These are phyloP conservation scores for Teinopalpus imperialis DNA, from an alignment of 2,888 invertebrate genomes.

Conservation along the genomic window DNA sequence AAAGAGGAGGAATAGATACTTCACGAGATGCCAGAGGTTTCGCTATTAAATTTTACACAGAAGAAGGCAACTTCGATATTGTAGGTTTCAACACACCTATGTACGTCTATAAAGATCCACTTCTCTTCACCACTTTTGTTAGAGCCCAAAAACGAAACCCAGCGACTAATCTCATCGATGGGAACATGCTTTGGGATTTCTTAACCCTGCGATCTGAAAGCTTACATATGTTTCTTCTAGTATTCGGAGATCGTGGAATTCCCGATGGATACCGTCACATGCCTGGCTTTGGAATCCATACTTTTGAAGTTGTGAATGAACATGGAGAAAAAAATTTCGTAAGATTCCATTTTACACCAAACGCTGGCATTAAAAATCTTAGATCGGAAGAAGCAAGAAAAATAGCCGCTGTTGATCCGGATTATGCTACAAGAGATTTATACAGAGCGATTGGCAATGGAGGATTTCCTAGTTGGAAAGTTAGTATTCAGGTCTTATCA, in stretches of 20 bases:
- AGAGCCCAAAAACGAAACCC: constrained; percentile 97
- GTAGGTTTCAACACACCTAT: constrained; percentile 95
- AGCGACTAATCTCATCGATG: constrained; percentile 90
- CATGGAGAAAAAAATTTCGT: constrained; percentile 86
- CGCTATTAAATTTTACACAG: constrained; percentile 94
- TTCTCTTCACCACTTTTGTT: constrained; percentile 93
- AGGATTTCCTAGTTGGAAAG: constrained; percentile 87
- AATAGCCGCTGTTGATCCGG: constrained; percentile 85
- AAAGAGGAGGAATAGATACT: constrained; percentile 92
- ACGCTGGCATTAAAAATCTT: constrained; percentile 92
- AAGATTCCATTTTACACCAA: constrained; percentile 94
- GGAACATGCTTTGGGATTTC: constrained; percentile 96
- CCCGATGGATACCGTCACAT: constrained; percentile 94
- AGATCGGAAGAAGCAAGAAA: constrained; percentile 81
- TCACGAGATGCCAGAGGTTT: constrained; percentile 94
- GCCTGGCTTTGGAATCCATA: constrained; percentile 96
- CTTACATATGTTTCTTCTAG: constrained; percentile 89
- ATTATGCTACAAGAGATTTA: constrained; percentile 91
- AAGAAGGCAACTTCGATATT: constrained; percentile 94
- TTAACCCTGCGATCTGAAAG: constrained; percentile 91
- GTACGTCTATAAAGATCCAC: constrained; percentile 93
- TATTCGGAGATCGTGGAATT: constrained; percentile 93
- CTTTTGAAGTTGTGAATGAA: constrained; percentile 91
- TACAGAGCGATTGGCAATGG: constrained; percentile 91
- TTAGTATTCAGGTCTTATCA: constrained; percentile 92